These are phyloP conservation scores for Salmo trutta DNA, from an alignment of 2,797 vertebrate genomes.

Conservation along the genomic window DNA sequence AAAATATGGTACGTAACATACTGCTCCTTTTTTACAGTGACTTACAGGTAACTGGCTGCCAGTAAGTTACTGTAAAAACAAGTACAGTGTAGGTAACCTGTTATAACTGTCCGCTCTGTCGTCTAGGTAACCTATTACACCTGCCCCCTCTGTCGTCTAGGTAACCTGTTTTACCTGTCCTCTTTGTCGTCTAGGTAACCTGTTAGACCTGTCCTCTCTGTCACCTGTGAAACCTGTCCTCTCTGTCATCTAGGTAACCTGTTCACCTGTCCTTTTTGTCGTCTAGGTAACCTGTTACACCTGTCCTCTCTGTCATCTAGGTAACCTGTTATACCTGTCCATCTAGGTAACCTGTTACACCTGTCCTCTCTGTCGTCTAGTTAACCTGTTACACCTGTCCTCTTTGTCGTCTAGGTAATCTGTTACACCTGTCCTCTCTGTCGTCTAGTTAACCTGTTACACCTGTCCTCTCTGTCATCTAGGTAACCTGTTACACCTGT, in stretches of 20 bases:
- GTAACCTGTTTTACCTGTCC: too few relatives aligned
- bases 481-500: background rate
- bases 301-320: background rate
- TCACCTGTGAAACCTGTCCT: background rate
- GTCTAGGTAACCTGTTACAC: background rate
- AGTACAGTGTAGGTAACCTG: too few relatives aligned
- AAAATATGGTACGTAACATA: too few relatives aligned
- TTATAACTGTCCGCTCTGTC: too few relatives aligned
- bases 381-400: background rate
- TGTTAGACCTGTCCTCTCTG: background rate
- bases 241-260: background rate
- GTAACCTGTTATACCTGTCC: background rate
- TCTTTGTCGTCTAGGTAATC: background rate
- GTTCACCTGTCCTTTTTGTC: background rate
- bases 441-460: background rate
- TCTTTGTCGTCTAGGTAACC: too few relatives aligned
- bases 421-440: too few relatives aligned
- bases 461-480: background rate
- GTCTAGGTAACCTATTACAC: too few relatives aligned
- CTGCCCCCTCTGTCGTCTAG: too few relatives aligned
- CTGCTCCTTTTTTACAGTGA: too few relatives aligned
- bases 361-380: background rate
- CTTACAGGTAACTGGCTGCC: too few relatives aligned
- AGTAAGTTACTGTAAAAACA: too few relatives aligned
- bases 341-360: background rate